phyloP scores from a whole-genome alignment of 2,113 vertebrate species.

The Lophotis ruficrista region DNA sequence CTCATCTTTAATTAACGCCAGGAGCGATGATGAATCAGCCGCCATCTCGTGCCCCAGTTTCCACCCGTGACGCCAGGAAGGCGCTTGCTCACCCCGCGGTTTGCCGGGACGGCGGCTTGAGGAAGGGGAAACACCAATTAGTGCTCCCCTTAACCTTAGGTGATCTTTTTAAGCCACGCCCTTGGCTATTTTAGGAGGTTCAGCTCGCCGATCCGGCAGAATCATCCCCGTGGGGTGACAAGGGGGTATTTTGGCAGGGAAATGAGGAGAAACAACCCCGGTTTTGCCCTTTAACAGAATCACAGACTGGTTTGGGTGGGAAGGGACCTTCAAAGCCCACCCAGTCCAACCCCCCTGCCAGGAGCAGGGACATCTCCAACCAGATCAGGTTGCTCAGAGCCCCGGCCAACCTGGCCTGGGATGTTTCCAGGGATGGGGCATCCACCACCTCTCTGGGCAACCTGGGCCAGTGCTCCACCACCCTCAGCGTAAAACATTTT shows the following conservation, averaged over 20 bases:
- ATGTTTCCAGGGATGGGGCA: no score
- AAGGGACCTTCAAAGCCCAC: no score
- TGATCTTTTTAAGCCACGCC: no score
- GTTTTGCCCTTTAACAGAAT: not conserved
- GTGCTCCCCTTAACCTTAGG: no score
- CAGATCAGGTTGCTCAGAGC: no score
- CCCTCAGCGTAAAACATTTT: no score
- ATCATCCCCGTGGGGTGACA: not conserved
- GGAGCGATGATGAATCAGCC: not conserved
- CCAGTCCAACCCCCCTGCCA: no score
- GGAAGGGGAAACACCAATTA: not conserved
- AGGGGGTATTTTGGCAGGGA: not conserved
- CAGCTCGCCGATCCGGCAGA: not conserved
- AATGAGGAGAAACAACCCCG: not conserved
- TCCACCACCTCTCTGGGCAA: no score
- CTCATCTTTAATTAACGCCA: not conserved
- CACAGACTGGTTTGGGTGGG: no score
- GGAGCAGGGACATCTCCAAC: no score
- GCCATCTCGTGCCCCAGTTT: not conserved
- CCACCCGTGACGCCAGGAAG: not conserved
- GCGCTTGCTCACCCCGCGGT: not conserved
- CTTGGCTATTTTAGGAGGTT: not conserved
- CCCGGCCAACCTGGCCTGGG: no score
- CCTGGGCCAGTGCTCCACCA: no score
- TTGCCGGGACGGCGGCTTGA: accelerated